A percentile compares a stretch with the other conserved stretches of the same genome.
These are phyloP conservation scores for Nycticebus coucang DNA, from an alignment of 2,113 vertebrate species.

Conservation along the genomic window DNA sequence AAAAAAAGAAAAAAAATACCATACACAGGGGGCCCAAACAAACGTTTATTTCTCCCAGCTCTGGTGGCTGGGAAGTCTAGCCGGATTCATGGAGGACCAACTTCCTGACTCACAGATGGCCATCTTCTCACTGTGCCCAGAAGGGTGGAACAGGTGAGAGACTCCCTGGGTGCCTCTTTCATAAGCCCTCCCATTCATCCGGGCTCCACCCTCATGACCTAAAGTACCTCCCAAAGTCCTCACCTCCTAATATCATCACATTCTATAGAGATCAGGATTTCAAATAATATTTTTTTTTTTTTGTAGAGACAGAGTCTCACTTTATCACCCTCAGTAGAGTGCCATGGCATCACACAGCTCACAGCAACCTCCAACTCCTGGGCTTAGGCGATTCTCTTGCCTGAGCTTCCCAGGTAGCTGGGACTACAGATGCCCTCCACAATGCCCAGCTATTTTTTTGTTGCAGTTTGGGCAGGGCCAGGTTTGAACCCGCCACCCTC, in stretches of 20 bases:
- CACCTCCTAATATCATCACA: not conserved
- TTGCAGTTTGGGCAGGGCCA: too few relatives aligned
- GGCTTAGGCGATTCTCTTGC: too few relatives aligned
- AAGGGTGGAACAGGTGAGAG: not conserved
- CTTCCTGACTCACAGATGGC: not conserved
- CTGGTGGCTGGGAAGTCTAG: not conserved
- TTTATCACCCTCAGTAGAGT: too few relatives aligned
- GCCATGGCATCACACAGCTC: too few relatives aligned
- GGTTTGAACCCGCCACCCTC: too few relatives aligned
- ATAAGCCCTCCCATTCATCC: not conserved
- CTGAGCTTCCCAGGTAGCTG: too few relatives aligned
- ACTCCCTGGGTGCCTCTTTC: not conserved
- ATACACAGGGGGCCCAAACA: not conserved
- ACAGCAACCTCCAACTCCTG: too few relatives aligned
- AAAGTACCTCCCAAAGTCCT: not conserved
- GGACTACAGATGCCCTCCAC: too few relatives aligned
- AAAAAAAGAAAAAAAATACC: too few relatives aligned
- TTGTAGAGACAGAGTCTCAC: too few relatives aligned
- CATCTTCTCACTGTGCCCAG: not conserved
- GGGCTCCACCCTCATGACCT: not conserved
- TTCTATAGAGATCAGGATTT: not conserved
- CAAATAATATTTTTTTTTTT: not conserved
- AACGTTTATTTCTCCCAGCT: not conserved
- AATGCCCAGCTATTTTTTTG: too few relatives aligned
- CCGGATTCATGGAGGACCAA: not conserved